A percentile compares a stretch with the other conserved stretches of the same genome.
These are phyloP conservation scores for Lamellibrachia satsuma DNA, from an alignment of 2,888 invertebrate genomes.

Conservation along the genomic window DNA sequence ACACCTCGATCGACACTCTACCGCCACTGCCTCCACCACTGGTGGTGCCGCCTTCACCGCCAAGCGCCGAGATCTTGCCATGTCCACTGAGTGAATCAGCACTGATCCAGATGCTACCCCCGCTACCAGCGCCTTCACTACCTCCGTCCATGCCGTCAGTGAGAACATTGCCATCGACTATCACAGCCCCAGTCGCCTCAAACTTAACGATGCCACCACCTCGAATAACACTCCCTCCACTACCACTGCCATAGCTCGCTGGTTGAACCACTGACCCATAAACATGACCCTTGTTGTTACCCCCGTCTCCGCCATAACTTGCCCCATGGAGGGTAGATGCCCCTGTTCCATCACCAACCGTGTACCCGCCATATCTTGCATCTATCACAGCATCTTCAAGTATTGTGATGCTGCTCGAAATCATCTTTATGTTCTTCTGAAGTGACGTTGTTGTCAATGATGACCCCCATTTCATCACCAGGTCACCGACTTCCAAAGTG, in stretches of 20 bases:
- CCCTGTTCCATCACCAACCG: conserved; percentile 36
- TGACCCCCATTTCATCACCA: conserved; percentile 37
- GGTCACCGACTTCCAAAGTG: conserved; percentile 25
- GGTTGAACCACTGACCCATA: conserved; percentile 44
- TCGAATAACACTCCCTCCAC: conserved; percentile 28
- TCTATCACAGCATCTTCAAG: conserved; percentile 38
- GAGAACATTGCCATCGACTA: conserved; percentile 44
- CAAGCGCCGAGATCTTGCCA: conserved; percentile 43
- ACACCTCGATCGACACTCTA: conserved; percentile 41
- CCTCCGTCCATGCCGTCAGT: conserved; percentile 42
- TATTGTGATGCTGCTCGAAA: conserved; percentile 30
- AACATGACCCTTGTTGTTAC: conserved; percentile 35
- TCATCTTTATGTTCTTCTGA: conserved; percentile 8
- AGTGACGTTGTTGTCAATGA: conserved; percentile 29
- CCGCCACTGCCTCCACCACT: conserved; percentile 47
- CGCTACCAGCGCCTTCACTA: conserved; percentile 40
- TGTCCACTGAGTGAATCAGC: conserved; percentile 45
- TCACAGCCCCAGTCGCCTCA: not conserved
- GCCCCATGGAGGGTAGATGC: conserved; percentile 38
- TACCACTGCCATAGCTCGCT: conserved; percentile 44
- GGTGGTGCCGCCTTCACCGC: conserved; percentile 38
- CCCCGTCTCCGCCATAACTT: conserved; percentile 51
- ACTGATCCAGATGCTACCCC: conserved; percentile 45
- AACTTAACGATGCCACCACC: conserved; percentile 49
- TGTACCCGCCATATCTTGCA: conserved; percentile 38